A percentile compares a stretch with the other conserved stretches of the same genome.
Conservation (phyloP, 2,113 vertebrate genomes). For the Sorex araneus region DNA sequence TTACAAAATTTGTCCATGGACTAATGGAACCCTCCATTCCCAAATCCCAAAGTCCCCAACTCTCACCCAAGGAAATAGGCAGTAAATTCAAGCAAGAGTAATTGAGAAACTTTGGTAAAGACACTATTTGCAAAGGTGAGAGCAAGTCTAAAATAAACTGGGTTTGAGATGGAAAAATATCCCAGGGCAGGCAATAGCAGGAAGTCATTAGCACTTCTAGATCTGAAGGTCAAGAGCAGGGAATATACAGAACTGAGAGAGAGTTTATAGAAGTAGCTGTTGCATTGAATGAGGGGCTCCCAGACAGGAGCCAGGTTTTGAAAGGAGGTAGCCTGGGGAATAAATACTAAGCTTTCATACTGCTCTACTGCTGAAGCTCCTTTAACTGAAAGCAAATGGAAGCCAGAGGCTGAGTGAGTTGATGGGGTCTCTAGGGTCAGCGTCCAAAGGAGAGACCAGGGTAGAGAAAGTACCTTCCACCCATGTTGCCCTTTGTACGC, state of each 20-base stretch:
- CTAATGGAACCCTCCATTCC: background rate
- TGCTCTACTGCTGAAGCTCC: background rate
- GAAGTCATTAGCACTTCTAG: slow-evolving; percentile 33
- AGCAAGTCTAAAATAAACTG: slow-evolving; percentile 36
- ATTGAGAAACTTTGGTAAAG: slow-evolving; percentile 24
- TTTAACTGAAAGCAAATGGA: background rate
- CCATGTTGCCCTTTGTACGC: background rate
- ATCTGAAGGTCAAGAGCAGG: background rate
- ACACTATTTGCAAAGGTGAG: slow-evolving; percentile 11
- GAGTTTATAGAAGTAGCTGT: background rate
- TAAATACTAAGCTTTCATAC: background rate
- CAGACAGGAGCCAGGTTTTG: background rate
- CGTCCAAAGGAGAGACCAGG: background rate
- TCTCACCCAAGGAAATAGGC: background rate
- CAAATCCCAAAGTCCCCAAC: background rate
- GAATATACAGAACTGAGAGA: background rate
- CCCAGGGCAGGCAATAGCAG: background rate
- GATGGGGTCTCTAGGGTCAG: background rate
- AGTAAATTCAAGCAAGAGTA: background rate
- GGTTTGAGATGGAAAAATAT: background rate
- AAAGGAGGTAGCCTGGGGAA: background rate
- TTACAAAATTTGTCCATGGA: slow-evolving; percentile 35
- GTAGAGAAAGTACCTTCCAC: background rate
- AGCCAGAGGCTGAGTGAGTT: background rate
- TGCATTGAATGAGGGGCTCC: background rate